Percentiles rank a stretch among this genome's conserved stretches.
These are phyloP conservation scores for Meleagris gallopavo DNA, from an alignment of 2,113 vertebrate species.

Conservation along the genomic window DNA sequence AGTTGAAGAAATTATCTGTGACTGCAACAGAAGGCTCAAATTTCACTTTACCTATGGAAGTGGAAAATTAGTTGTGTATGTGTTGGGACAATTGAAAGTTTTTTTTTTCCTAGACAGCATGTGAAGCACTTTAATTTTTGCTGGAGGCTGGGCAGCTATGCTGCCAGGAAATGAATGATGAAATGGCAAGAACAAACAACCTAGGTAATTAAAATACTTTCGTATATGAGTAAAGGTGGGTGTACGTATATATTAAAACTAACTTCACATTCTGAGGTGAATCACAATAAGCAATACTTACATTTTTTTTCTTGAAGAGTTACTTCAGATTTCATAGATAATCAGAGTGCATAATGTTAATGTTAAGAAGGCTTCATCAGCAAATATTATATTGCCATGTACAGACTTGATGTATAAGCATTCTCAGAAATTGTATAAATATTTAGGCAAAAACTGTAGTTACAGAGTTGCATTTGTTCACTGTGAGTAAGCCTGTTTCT, in stretches of 20 bases:
- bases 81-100: not conserved
- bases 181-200: slow-evolving; percentile 17
- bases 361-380: not conserved
- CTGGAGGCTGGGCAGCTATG: not conserved
- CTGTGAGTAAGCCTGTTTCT: not conserved
- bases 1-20: not conserved
- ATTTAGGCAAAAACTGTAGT: not conserved
- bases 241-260: not conserved
- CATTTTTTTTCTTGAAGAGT: not conserved
- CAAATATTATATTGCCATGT: not conserved
- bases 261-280: not conserved
- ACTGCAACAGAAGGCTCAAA: not conserved
- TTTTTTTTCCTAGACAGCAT: not conserved
- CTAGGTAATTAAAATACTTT: slow-evolving; percentile 52
- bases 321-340: not conserved
- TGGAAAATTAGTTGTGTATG: not conserved
- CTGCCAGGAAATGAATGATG: not conserved
- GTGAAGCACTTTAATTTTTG: not conserved
- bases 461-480: not conserved
- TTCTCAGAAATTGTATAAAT: not conserved
- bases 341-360: not conserved
- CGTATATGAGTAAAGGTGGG: slow-evolving; percentile 17
- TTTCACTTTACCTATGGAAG: not conserved
- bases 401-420: not conserved
- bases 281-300: not conserved